Percentiles rank a stretch among this genome's conserved stretches.
Conservation (phyloP, 1,140 invertebrate species). For the Bombus fervidus region DNA sequence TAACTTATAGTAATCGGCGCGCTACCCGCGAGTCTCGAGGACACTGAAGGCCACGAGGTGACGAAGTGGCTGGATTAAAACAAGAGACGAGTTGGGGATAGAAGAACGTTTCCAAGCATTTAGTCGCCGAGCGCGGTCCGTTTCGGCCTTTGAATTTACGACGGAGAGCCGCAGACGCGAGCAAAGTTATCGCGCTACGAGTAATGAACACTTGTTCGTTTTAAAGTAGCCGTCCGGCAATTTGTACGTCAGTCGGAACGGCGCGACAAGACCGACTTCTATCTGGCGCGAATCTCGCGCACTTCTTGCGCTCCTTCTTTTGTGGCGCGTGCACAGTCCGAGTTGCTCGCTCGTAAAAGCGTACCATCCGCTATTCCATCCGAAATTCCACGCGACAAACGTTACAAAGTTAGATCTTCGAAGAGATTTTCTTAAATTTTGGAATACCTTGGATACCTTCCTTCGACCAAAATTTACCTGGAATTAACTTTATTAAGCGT, state of each 20-base stretch:
- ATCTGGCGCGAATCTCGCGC: slow-evolving; percentile 48
- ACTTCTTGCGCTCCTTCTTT: slow-evolving; percentile 32
- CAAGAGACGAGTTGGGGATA: neutral
- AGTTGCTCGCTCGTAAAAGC: neutral
- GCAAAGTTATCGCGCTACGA: slow-evolving; percentile 35
- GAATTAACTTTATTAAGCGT: too few species aligned
- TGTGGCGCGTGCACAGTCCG: slow-evolving; percentile 15
- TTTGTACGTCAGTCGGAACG: slow-evolving; percentile 40
- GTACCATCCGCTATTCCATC: neutral
- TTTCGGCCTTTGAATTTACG: slow-evolving; percentile 35
- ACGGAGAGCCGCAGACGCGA: neutral
- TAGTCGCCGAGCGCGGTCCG: neutral
- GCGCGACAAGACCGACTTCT: slow-evolving; percentile 48
- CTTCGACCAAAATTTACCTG: too few species aligned
- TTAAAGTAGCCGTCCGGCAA: slow-evolving; percentile 53
- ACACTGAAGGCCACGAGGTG: slow-evolving; percentile 6
- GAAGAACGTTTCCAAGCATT: slow-evolving; percentile 14
- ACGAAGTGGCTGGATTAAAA: slow-evolving; percentile 20
- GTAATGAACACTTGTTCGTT: slow-evolving; percentile 53
- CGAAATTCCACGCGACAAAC: slow-evolving; percentile 6
- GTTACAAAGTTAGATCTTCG: too few species aligned
- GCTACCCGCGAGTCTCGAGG: neutral
- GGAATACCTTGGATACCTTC: too few species aligned
- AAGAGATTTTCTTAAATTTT: neutral
- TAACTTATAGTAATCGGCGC: slow-evolving; percentile 11